Percentiles rank a stretch among this genome's conserved stretches.
phyloP scores from a whole-genome alignment of 92 coral and sea anemone species.

The Anthopleura xanthogrammica region DNA sequence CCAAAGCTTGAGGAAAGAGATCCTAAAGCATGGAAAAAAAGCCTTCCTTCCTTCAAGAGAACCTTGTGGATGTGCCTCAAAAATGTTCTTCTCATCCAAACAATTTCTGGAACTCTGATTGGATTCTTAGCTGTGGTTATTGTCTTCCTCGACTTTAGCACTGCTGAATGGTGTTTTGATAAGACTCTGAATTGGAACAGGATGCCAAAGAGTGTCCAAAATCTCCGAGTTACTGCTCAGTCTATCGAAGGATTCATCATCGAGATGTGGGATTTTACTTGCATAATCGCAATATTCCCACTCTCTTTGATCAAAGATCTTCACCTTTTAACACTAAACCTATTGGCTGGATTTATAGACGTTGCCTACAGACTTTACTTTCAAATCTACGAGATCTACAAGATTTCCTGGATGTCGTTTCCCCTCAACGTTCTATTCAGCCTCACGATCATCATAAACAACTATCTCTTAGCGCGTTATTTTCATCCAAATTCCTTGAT shows the following conservation, averaged over 20 bases:
- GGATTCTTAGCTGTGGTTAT: not conserved
- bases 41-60: too few relatives aligned
- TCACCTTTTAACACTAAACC: not conserved
- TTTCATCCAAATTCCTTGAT: too few relatives aligned
- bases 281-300: not conserved
- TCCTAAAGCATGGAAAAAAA: too few relatives aligned
- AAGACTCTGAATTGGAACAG: not conserved
- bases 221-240: not conserved
- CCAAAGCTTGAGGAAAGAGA: too few relatives aligned
- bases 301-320: slow-evolving; percentile 5
- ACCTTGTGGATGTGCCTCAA: slow-evolving; percentile 11
- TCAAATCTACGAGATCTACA: slow-evolving; percentile 1
- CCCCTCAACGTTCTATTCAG: not conserved
- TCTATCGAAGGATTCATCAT: not conserved
- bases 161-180: slow-evolving; percentile 53
- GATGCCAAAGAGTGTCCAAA: not conserved
- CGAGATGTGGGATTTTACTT: not conserved
- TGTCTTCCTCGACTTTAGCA: slow-evolving; percentile 1
- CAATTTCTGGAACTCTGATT: slow-evolving; percentile 26
- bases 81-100: slow-evolving; percentile 38
- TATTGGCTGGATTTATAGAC: not conserved
- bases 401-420: not conserved
- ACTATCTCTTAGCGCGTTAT: too few relatives aligned
- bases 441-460: not conserved
- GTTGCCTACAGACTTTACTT: not conserved